Evolutionary conservation across 2,113 vertebrate genomes (phyloP).

Genomic region (Vireo altiloquus): DNA sequence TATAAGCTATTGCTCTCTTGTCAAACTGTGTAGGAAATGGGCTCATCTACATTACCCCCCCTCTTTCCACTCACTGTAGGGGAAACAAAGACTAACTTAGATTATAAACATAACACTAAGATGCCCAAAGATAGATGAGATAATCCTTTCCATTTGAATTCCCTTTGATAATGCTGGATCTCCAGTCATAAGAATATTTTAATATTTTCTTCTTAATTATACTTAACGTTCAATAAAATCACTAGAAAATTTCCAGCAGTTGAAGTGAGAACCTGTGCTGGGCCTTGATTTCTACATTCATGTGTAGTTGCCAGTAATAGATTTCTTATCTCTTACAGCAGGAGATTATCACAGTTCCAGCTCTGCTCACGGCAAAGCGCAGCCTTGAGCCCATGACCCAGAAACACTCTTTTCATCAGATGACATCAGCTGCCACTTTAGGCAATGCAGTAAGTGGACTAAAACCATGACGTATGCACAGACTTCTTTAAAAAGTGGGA

Average conservation of each 20-base stretch:
- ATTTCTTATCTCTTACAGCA: not conserved
- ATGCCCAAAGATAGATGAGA: not conserved
- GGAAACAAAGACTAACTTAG: not conserved
- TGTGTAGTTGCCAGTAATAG: not conserved
- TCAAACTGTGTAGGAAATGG: not conserved
- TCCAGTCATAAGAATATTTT: not conserved
- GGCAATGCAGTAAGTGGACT: not conserved
- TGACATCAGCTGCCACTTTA: not conserved
- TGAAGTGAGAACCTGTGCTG: not conserved
- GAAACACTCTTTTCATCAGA: not conserved
- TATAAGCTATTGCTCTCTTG: not conserved
- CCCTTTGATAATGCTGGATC: not conserved
- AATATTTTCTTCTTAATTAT: not conserved
- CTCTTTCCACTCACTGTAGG: not conserved
- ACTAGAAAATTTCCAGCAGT: not conserved
- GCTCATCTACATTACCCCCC: not conserved
- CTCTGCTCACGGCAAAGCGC: not conserved
- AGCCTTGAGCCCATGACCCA: not conserved
- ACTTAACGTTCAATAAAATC: not conserved
- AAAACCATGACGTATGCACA: not conserved
- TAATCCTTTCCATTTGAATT: not conserved
- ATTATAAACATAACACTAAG: not conserved
- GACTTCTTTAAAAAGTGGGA: not conserved
- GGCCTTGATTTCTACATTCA: not conserved
- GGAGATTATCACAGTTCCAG: not conserved